phyloP scores from a whole-genome alignment of 1,140 invertebrate genomes.

The Uloborus diversus region DNA sequence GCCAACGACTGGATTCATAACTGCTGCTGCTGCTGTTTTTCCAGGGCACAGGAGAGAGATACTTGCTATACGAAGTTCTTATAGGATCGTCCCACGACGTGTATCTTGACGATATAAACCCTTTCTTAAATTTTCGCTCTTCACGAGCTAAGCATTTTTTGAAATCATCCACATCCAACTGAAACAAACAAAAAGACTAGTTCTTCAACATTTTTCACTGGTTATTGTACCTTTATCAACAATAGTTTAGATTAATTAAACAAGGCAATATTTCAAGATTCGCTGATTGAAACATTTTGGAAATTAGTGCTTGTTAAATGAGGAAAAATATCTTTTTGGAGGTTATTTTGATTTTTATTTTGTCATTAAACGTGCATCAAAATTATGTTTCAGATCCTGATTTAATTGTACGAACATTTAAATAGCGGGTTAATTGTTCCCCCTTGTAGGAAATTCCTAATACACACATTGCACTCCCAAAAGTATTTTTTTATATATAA shows the following conservation, averaged over 20 bases:
- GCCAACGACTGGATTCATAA: neutral
- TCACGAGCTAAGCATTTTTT: neutral
- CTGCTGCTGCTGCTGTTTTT: neutral
- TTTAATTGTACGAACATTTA: no score
- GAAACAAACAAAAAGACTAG: neutral
- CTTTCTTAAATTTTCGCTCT: neutral
- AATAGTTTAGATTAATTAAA: neutral
- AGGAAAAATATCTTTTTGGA: no score
- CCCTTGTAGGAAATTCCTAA: no score
- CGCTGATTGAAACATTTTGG: neutral
- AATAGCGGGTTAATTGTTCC: no score
- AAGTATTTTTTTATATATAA: no score
- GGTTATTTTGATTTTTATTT: no score
- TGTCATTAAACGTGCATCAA: no score
- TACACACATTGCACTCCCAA: no score
- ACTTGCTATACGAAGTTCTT: conserved; percentile 4
- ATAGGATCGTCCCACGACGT: conserved; percentile 4
- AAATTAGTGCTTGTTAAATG: neutral
- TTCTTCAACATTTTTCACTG: neutral
- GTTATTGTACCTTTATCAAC: neutral
- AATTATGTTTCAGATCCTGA: no score
- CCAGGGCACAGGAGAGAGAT: conserved; percentile 42
- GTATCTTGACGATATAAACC: conserved; percentile 20
- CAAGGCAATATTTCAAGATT: neutral
- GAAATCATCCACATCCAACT: conserved; percentile 14